Evolutionary conservation across 64 coral and sea anemone genomes (phyloP).

Genomic region (Dendrophyllia cribrosa): DNA sequence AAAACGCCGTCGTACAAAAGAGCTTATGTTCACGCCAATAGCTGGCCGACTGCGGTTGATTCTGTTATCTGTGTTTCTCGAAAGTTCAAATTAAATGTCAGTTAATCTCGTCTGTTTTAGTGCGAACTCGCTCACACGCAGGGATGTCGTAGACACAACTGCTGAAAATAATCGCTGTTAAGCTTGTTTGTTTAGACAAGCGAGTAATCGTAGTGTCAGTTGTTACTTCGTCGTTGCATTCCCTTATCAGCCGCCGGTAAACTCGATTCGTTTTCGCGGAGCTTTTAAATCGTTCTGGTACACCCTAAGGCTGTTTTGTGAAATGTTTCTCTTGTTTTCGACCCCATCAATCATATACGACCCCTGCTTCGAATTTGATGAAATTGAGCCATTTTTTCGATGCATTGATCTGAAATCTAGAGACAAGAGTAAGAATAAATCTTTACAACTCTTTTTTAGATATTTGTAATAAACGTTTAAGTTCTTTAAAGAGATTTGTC

Average conservation of each 20-base stretch:
- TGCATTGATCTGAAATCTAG: slow-evolving; percentile 1
- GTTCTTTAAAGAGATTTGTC: not conserved
- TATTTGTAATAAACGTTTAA: not conserved
- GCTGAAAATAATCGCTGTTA: slow-evolving; percentile 37
- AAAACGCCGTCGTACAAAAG: not conserved
- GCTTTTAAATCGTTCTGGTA: not conserved
- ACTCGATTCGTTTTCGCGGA: not conserved
- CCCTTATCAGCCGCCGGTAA: slow-evolving; percentile 5
- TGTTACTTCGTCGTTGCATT: slow-evolving; percentile 1
- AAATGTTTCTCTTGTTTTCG: slow-evolving; percentile 4
- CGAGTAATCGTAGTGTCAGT: slow-evolving; percentile 18
- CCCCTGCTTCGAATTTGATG: slow-evolving; percentile 11
- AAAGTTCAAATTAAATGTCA: slow-evolving; percentile 59
- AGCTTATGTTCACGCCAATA: slow-evolving; percentile 5
- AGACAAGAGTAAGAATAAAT: not conserved
- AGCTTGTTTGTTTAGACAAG: slow-evolving; percentile 49
- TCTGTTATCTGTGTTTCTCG: slow-evolving; percentile 35
- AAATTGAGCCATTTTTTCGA: slow-evolving; percentile 3
- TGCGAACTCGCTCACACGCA: slow-evolving; percentile 25
- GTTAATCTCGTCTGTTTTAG: slow-evolving; percentile 40
- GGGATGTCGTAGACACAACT: slow-evolving; percentile 49
- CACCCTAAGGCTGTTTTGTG: slow-evolving; percentile 1
- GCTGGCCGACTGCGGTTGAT: slow-evolving; percentile 9
- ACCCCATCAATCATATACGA: slow-evolving; percentile 21
- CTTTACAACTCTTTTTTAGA: not conserved